These are phyloP conservation scores for Synanthedon tipuliformis DNA, from an alignment of 2,888 invertebrate genomes.

Conservation along the genomic window DNA sequence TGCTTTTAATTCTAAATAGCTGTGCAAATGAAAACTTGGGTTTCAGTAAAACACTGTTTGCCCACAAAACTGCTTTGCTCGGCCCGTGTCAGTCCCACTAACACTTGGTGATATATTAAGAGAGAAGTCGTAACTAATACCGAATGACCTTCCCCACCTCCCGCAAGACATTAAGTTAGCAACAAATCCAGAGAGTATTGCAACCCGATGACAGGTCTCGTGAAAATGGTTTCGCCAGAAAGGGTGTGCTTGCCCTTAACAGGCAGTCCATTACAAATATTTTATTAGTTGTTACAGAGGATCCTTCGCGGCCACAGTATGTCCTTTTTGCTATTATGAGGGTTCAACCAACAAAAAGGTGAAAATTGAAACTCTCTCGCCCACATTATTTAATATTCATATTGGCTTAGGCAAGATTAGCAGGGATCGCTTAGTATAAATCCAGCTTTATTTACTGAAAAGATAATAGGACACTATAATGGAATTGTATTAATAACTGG, in stretches of 20 bases:
- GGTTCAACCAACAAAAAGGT: conserved; percentile 21
- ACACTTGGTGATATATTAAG: conserved; percentile 32
- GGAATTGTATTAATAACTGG: too few species aligned
- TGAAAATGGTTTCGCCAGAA: conserved; percentile 8
- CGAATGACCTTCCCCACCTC: conserved; percentile 6
- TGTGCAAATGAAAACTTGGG: conserved; percentile 15
- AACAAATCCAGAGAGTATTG: conserved; percentile 1
- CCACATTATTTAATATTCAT: conserved; percentile 1
- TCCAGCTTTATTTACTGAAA: conserved; percentile 1
- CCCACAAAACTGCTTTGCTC: conserved; percentile 18
- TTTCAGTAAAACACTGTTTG: conserved; percentile 15
- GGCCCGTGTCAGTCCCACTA: conserved; percentile 40
- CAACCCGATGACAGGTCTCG: conserved; percentile 9
- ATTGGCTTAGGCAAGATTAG: background rate
- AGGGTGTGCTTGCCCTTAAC: conserved; percentile 17
- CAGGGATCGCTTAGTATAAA: background rate
- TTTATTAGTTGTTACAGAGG: conserved; percentile 26
- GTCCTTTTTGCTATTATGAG: conserved; percentile 12
- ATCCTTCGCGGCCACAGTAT: conserved; percentile 16
- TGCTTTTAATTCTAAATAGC: conserved; percentile 11
- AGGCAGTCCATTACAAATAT: conserved; percentile 27
- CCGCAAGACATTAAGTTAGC: background rate
- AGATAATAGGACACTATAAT: too few species aligned
- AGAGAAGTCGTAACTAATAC: conserved; percentile 10
- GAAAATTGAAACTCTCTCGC: conserved; percentile 14